Percentiles rank a stretch among this genome's conserved stretches.
These are phyloP conservation scores for Meriones psammophilus DNA, from an alignment of 2,797 vertebrate genomes.

Conservation along the genomic window DNA sequence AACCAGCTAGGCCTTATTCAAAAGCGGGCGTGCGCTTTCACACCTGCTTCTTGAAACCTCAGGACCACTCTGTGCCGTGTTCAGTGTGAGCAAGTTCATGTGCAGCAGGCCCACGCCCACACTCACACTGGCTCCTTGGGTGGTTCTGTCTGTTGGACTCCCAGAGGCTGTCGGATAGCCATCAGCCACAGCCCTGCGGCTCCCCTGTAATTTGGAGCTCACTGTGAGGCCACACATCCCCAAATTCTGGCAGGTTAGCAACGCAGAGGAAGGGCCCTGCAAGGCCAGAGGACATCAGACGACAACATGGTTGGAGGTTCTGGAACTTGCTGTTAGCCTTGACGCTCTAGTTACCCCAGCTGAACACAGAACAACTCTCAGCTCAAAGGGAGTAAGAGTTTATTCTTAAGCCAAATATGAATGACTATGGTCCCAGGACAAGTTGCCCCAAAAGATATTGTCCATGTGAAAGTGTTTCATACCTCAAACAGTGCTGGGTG, in stretches of 20 bases:
- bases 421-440: background rate
- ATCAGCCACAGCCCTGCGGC: background rate
- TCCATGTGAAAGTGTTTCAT: background rate
- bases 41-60: background rate
- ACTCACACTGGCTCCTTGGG: background rate
- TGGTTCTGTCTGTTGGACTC: background rate
- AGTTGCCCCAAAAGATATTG: background rate
- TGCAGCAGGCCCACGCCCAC: background rate
- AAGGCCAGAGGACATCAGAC: background rate
- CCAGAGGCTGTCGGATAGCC: background rate
- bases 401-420: background rate
- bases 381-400: background rate
- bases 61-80: background rate
- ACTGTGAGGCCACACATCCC: background rate
- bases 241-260: no score
- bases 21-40: background rate
- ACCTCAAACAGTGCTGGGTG: background rate
- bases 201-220: background rate
- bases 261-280: background rate
- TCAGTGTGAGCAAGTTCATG: background rate
- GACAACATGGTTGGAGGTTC: background rate
- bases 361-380: background rate
- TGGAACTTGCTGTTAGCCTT: conserved; percentile 1
- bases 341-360: background rate
- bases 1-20: background rate